Evolutionary conservation across 2,888 invertebrate genomes (phyloP), one percentile per base, ranked within the genome.

Genomic region (Coenonympha arcania): DNA sequence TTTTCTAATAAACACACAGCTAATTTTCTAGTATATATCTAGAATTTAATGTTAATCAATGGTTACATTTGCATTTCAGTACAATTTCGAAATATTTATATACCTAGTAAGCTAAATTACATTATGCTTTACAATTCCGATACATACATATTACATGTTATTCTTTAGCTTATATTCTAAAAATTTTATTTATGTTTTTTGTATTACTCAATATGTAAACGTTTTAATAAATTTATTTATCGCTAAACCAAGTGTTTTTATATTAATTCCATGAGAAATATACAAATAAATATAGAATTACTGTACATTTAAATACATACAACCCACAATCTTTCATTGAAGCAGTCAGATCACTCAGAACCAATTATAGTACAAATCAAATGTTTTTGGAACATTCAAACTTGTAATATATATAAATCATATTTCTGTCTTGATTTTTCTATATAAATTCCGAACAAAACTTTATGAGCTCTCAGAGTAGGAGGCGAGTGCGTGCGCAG

Each of bases 111-210:
- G 54, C 48, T 48, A 55, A 54, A 24, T 36, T 44, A 26, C 36
- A 18, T 30, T 50, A 50, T 20, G 18, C 50, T 50, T 40, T 28
- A 31, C 22, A 41, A 44, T 50, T 41, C n/a, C n/a, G n/a, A n/a
- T 42, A 50, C 48, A 37, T 31, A 49, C 43, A 51, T 24, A 37
- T 41, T 31, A 49, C 43, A 51, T 24, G 39, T 61, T 55, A 56
- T 55, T 59, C 34, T 28, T 19, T 33, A 8, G 55, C 56, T 63
- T 60, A 45, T 59, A 62, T 68, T 68, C 44, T 79, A 72, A 71
- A 64, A 70, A 68, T 45, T 69, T 64, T 76, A 76, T 78, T 80
- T 78, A 77, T n/a, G n/a, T 77, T 75, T 76, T 79, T 77, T 80
- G 80, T 82, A 80, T 68, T 55, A 19, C 65, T 30, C 28, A 42